Percentiles rank a stretch among this genome's conserved stretches.
These are phyloP conservation scores for Gymnothorax reevesii DNA, from an alignment of 2,797 vertebrate species.

Conservation along the genomic window DNA sequence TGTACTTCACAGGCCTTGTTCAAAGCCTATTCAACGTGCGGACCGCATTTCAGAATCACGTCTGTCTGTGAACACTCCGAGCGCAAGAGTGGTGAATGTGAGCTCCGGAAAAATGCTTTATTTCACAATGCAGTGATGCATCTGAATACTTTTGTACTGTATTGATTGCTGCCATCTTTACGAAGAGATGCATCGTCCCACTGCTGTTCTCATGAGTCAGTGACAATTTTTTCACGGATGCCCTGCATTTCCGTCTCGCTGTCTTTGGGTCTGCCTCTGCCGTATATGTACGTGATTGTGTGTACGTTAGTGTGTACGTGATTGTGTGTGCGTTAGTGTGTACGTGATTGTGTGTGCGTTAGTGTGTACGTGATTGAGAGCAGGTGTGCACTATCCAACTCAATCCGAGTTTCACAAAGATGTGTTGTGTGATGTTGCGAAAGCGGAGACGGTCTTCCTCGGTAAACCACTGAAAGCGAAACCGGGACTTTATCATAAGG, in stretches of 20 bases:
- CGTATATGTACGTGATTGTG: background rate
- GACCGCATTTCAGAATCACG: background rate
- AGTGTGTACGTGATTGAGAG: too few relatives aligned
- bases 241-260: background rate
- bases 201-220: background rate
- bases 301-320: background rate
- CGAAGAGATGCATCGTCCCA: background rate
- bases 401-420: background rate
- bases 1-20: background rate
- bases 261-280: background rate
- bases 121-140: background rate
- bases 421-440: background rate
- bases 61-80: background rate
- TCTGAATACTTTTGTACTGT: background rate
- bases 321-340: background rate
- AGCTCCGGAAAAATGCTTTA: background rate
- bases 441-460: background rate
- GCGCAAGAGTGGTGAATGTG: background rate
- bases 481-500: background rate
- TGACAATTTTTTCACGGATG: background rate
- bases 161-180: background rate
- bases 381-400: background rate
- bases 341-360: background rate
- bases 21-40: background rate
- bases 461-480: background rate